Evolutionary conservation across 2,888 invertebrate species (phyloP).

Genomic region (Herminia tarsipennalis): DNA sequence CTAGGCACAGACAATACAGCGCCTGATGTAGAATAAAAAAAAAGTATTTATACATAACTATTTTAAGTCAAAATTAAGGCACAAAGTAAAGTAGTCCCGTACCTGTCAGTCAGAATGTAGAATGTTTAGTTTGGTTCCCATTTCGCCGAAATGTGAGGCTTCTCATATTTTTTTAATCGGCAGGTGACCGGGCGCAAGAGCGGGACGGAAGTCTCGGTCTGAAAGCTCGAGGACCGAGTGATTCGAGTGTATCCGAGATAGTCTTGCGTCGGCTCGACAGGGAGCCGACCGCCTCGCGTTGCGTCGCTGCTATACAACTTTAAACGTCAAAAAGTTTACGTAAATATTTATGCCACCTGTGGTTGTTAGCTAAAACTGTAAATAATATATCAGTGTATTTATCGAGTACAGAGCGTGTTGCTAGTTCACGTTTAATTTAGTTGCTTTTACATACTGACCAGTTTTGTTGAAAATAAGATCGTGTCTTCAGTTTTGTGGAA

Average conservation of each 20-base stretch:
- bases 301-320: constrained; percentile 45
- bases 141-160: constrained; percentile 80
- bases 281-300: constrained; percentile 63
- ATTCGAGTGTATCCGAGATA: constrained; percentile 48
- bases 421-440: constrained; percentile 33
- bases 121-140: constrained; percentile 71
- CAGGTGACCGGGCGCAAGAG: constrained; percentile 77
- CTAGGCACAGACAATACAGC: constrained; percentile 8
- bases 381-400: constrained; percentile 45
- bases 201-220: constrained; percentile 58
- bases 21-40: constrained; percentile 11
- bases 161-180: constrained; percentile 72
- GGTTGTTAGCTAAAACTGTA: constrained; percentile 44
- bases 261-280: constrained; percentile 74
- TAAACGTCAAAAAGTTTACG: constrained; percentile 77
- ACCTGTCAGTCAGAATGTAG: constrained; percentile 61
- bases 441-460: constrained; percentile 47
- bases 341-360: constrained; percentile 54
- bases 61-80: constrained; percentile 5
- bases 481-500: constrained; percentile 76
- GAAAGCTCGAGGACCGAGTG: constrained; percentile 70
- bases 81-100: constrained; percentile 50
- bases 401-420: constrained; percentile 29
- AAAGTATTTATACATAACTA: constrained; percentile 6
- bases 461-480: constrained; percentile 55